phyloP scores from a whole-genome alignment of 1,140 invertebrate species.

The Listronotus bonariensis region DNA sequence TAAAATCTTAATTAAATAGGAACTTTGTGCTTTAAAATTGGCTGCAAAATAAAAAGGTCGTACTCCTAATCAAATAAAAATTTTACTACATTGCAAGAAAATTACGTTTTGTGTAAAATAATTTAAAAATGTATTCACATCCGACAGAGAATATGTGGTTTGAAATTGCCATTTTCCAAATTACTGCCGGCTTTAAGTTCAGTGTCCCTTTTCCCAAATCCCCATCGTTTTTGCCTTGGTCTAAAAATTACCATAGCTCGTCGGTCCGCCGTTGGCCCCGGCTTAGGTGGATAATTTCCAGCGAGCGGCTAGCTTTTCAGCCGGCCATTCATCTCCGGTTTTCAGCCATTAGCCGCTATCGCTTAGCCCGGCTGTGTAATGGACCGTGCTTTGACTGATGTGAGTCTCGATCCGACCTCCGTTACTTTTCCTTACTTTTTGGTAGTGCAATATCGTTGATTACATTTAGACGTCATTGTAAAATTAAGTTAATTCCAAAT shows the following conservation, averaged over 20 bases:
- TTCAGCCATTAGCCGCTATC: slow-evolving; percentile 52
- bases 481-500: not conserved
- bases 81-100: too few relatives aligned
- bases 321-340: slow-evolving; percentile 52
- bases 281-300: slow-evolving; percentile 43
- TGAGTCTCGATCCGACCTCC: slow-evolving; percentile 33
- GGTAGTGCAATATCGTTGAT: slow-evolving; percentile 11
- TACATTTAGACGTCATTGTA: not conserved
- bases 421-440: slow-evolving; percentile 25
- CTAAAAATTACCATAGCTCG: slow-evolving; percentile 30
- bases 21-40: too few relatives aligned
- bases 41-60: too few relatives aligned
- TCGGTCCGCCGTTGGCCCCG: slow-evolving; percentile 23
- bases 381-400: slow-evolving; percentile 52
- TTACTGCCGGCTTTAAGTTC: slow-evolving; percentile 8
- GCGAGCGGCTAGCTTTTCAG: slow-evolving; percentile 47
- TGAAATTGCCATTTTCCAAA: slow-evolving; percentile 1
- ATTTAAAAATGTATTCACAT: too few relatives aligned
- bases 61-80: too few relatives aligned
- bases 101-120: too few relatives aligned
- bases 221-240: slow-evolving; percentile 8
- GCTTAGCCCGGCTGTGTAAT: slow-evolving; percentile 49
- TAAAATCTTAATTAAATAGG: too few relatives aligned
- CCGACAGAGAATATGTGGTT: too few relatives aligned
- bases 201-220: slow-evolving; percentile 8